phyloP scores from a whole-genome alignment of 1,140 invertebrate genomes.

The Calycopis cecrops region DNA sequence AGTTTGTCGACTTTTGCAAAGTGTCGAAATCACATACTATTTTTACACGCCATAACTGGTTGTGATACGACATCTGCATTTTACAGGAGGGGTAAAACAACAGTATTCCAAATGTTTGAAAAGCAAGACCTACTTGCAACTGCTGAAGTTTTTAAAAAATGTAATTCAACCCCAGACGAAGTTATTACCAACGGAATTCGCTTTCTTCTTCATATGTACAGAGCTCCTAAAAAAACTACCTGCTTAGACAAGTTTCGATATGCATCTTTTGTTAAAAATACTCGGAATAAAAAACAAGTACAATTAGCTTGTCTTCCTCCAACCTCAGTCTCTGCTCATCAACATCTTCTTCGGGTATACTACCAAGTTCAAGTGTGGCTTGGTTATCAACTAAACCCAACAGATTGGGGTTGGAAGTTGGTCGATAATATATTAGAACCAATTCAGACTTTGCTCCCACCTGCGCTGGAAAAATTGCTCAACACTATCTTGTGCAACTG shows the following conservation, averaged over 20 bases:
- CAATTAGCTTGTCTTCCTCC: slow-evolving; percentile 5
- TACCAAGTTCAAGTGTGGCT: slow-evolving; percentile 13
- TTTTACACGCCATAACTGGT: too few species aligned
- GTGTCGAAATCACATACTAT: too few species aligned
- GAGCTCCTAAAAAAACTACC: slow-evolving; percentile 44
- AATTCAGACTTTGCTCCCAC: slow-evolving; percentile 6
- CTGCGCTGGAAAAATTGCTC: not conserved
- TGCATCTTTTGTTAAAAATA: slow-evolving; percentile 38
- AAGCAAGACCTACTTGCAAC: slow-evolving; percentile 38
- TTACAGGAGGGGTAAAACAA: too few species aligned
- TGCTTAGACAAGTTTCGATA: slow-evolving; percentile 39
- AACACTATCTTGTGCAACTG: too few species aligned
- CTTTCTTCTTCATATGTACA: slow-evolving; percentile 47
- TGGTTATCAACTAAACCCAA: slow-evolving; percentile 7
- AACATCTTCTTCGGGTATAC: too few species aligned
- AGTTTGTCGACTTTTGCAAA: too few species aligned
- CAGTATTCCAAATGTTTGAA: slow-evolving; percentile 41
- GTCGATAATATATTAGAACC: slow-evolving; percentile 12
- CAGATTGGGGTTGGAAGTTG: slow-evolving; percentile 6
- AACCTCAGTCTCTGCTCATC: slow-evolving; percentile 6
- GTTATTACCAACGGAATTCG: slow-evolving; percentile 37
- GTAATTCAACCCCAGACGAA: slow-evolving; percentile 33
- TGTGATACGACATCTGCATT: too few species aligned
- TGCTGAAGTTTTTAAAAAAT: slow-evolving; percentile 40
- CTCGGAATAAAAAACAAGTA: slow-evolving; percentile 13